These are phyloP conservation scores for Lacerta bilineata DNA, from an alignment of 2,797 vertebrate species.

Conservation along the genomic window DNA sequence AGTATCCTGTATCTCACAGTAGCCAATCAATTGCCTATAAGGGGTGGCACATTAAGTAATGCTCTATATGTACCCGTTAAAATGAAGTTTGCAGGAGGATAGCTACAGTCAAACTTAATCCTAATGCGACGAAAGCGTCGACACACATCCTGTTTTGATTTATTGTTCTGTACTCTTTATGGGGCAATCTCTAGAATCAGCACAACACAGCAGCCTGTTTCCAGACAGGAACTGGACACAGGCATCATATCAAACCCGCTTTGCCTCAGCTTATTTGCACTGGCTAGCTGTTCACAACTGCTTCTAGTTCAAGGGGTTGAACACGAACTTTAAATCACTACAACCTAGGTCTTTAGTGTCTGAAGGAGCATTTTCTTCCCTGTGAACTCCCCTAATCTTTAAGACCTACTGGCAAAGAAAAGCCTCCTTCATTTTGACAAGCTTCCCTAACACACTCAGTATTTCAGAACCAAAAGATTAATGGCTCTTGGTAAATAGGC, in stretches of 20 bases:
- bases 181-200: background rate
- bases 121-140: background rate
- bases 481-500: constrained; percentile 40
- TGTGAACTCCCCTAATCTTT: background rate
- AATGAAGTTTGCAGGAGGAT: background rate
- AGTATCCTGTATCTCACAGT: background rate
- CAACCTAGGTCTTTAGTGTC: background rate
- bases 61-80: background rate
- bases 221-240: background rate
- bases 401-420: background rate
- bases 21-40: background rate
- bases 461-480: constrained; percentile 46
- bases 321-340: background rate
- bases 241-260: background rate
- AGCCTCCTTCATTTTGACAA: constrained; percentile 20
- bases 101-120: background rate
- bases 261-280: background rate
- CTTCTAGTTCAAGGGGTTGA: background rate
- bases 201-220: background rate
- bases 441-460: constrained; percentile 42
- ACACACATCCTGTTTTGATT: background rate
- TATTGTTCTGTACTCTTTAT: background rate
- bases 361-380: background rate
- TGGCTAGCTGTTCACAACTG: background rate
- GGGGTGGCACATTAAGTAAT: background rate